Conservation (phyloP, 2,888 invertebrate genomes). For the Aporophyla nigra region DNA sequence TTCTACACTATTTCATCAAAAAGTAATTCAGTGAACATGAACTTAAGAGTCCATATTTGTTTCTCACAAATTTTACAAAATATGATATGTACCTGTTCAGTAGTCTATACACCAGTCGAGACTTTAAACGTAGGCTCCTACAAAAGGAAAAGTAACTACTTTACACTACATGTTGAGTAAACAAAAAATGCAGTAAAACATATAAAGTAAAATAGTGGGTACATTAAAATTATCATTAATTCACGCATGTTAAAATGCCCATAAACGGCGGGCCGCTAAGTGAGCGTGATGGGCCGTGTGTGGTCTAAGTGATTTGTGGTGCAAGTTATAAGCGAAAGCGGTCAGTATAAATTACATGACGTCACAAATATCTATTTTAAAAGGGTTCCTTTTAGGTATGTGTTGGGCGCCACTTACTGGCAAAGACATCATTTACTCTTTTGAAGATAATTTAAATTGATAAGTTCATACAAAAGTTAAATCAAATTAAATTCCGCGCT, state of each 20-base stretch:
- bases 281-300: slow-evolving; percentile 63
- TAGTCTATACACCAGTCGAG: neutral
- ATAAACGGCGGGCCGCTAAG: slow-evolving; percentile 61
- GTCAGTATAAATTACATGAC: too few relatives aligned
- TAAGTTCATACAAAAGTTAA: neutral
- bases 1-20: too few relatives aligned
- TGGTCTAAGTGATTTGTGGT: slow-evolving; percentile 49
- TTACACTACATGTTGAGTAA: neutral
- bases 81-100: neutral
- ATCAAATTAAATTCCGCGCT: too few relatives aligned
- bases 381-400: too few relatives aligned
- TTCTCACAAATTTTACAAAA: neutral
- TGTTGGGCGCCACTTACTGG: neutral
- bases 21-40: too few relatives aligned
- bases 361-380: neutral
- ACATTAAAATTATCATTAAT: slow-evolving; percentile 64
- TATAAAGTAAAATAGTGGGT: slow-evolving; percentile 53
- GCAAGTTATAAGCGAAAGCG: slow-evolving; percentile 21
- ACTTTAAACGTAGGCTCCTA: too few relatives aligned
- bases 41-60: too few relatives aligned
- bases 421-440: neutral
- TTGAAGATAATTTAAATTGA: too few relatives aligned
- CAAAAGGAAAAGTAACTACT: neutral
- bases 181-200: slow-evolving; percentile 44
- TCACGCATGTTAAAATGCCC: slow-evolving; percentile 61